Evolutionary conservation across 2,888 invertebrate species (phyloP).

Genomic region (Sturmia bella): DNA sequence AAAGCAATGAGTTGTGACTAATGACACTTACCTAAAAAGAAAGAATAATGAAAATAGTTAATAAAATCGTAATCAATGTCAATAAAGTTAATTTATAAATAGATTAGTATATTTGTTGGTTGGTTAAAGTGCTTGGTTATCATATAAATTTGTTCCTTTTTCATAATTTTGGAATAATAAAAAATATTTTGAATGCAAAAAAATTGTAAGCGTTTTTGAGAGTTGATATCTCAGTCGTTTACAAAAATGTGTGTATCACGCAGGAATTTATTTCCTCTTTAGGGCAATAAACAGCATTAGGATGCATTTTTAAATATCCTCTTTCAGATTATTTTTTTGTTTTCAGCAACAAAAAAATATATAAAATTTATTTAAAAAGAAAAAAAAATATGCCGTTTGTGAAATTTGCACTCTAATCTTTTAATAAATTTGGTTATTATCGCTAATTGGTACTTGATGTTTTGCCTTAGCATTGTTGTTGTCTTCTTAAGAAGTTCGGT

Average conservation of each 20-base stretch:
- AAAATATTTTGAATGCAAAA: no score
- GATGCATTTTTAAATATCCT: no score
- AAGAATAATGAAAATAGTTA: slow-evolving; percentile 21
- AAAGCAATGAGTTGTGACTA: not conserved
- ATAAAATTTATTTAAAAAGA: not conserved
- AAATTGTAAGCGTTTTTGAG: no score
- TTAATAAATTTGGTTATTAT: slow-evolving; percentile 11
- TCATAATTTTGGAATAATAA: no score
- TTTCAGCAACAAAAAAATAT: no score
- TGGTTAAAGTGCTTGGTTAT: no score
- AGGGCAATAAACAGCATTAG: no score
- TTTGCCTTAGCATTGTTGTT: slow-evolving; percentile 25
- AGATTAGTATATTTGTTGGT: not conserved
- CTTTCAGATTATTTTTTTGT: no score
- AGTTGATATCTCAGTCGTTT: no score
- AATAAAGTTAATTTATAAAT: not conserved
- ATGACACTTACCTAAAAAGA: slow-evolving; percentile 54
- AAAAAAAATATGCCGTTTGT: not conserved
- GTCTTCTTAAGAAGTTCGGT: slow-evolving; percentile 8
- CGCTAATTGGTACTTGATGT: slow-evolving; percentile 24
- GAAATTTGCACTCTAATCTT: not conserved
- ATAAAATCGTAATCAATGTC: not conserved
- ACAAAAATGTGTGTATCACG: no score
- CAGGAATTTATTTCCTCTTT: no score
- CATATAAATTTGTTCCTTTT: no score